These are phyloP conservation scores for Magallana nippona DNA, from an alignment of 2,888 invertebrate species.

Conservation along the genomic window DNA sequence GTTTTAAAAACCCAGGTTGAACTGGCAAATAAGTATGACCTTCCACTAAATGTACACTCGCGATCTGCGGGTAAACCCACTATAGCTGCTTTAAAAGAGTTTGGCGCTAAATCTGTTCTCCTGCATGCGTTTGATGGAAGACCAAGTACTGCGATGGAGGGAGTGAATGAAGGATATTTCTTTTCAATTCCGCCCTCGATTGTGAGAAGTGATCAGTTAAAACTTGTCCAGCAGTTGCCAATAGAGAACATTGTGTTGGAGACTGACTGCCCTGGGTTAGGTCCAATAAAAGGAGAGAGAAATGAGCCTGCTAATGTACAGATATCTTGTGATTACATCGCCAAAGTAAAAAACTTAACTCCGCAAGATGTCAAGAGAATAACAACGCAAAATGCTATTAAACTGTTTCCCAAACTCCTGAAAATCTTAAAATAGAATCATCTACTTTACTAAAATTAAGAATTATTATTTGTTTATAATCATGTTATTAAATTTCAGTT, in stretches of 20 bases:
- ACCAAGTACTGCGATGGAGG: constrained; percentile 77
- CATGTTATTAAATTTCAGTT: no score
- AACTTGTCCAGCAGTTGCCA: constrained; percentile 78
- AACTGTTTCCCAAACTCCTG: constrained; percentile 75
- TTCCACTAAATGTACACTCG: constrained; percentile 79
- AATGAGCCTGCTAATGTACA: constrained; percentile 79
- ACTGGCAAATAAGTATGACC: constrained; percentile 22
- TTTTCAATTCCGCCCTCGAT: constrained; percentile 80
- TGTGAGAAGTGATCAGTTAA: constrained; percentile 77
- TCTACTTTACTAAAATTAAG: not conserved
- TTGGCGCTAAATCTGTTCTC: constrained; percentile 72
- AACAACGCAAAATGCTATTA: constrained; percentile 78
- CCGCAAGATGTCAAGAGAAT: constrained; percentile 70
- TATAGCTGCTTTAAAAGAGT: constrained; percentile 76
- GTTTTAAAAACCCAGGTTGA: constrained; percentile 78
- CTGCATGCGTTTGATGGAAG: constrained; percentile 81
- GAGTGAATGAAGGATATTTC: constrained; percentile 78
- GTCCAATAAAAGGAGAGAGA: constrained; percentile 77
- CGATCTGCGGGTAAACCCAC: constrained; percentile 80
- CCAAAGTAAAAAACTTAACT: constrained; percentile 76
- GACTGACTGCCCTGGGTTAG: constrained; percentile 81
- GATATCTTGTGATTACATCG: constrained; percentile 78
- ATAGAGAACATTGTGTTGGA: constrained; percentile 80
- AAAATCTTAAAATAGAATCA: constrained; percentile 54
- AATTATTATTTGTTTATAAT: no score